Evolutionary conservation across 23 tunicate species (phyloP).

Genomic region (Trididemnum clinides): DNA sequence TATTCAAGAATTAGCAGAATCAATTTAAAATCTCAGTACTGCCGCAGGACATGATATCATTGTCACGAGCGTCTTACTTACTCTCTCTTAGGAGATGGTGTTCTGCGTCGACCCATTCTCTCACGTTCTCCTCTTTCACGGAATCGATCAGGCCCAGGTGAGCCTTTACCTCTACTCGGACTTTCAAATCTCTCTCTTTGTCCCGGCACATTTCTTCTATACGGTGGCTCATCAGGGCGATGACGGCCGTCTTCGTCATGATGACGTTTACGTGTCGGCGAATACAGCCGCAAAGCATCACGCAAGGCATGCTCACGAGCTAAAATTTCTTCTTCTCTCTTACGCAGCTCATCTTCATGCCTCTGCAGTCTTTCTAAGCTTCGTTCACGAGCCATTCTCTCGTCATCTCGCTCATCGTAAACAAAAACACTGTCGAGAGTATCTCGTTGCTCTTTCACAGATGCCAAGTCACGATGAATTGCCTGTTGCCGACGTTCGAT

Average conservation of each 20-base stretch:
- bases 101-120: neutral
- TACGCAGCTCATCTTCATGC: constrained; percentile 52
- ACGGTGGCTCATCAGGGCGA: neutral
- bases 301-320: constrained; percentile 37
- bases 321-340: constrained; percentile 32
- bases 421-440: constrained; percentile 29
- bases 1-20: no score
- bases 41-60: no score
- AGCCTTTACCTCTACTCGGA: neutral
- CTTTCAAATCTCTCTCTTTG: neutral
- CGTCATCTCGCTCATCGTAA: constrained; percentile 12
- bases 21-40: no score
- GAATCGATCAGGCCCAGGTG: neutral
- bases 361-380: constrained; percentile 63
- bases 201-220: neutral
- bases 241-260: neutral
- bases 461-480: constrained; percentile 32
- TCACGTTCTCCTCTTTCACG: constrained; percentile 2
- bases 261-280: constrained; percentile 16
- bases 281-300: constrained; percentile 24
- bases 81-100: constrained; percentile 26
- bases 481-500: constrained; percentile 52
- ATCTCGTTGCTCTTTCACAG: constrained; percentile 30
- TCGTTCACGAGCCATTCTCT: constrained; percentile 52
- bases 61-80: no score